Base-by-base conservation (phyloP, 2,113 vertebrate genomes). In the Chroicocephalus ridibundus region DNA sequence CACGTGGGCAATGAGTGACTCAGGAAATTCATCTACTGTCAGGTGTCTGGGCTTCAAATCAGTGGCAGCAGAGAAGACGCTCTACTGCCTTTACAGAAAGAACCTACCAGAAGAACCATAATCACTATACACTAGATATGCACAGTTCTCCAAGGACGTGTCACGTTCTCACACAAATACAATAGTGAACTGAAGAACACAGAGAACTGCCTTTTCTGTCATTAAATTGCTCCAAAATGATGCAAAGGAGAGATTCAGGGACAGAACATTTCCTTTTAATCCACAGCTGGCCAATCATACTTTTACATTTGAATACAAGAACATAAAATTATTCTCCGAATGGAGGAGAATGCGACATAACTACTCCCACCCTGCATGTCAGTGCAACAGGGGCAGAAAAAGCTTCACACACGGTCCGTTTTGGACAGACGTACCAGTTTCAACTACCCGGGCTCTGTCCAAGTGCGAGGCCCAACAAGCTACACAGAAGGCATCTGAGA, bases 61-160 rank as follows among this genome's bases (percentile, higher is more conserved):
- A 58, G 3, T 5, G 1, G 64, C 27, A 74, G 18, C 3, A 0
- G 25, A 36, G 54, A 75, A 58, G 38, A 58, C 36, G 42, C 15
- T 64, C 49, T 62, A 22, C 11, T 60, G 19, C 44, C 25, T 78
- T 52, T 71, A 18, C 44, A 40, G 61, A 38, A 26, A 80, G 74
- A 70, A 15, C 0, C 32, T 31, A 46, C 24, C 24, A 38, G 58
- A 83, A 65, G 20, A 52, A 60, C 16, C 2, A 2, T 3, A 22
- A 19, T 36, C 52, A 42, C 60, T 58, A 31, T 5, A 42, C 13
- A 72, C 52, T 36, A 60, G 25, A 29, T 24, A 72, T 0, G 18
- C 44, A 34, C n/a, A 5, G 54, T 9, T 76, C 62, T 78, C 44
- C 34, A 66, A 60, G 60, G 46, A 54, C 0, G 0, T 3, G 13